A percentile compares a stretch with the other conserved stretches of the same genome.
phyloP scores from a whole-genome alignment of 2,888 invertebrate species.

The Drosophila affinis region DNA sequence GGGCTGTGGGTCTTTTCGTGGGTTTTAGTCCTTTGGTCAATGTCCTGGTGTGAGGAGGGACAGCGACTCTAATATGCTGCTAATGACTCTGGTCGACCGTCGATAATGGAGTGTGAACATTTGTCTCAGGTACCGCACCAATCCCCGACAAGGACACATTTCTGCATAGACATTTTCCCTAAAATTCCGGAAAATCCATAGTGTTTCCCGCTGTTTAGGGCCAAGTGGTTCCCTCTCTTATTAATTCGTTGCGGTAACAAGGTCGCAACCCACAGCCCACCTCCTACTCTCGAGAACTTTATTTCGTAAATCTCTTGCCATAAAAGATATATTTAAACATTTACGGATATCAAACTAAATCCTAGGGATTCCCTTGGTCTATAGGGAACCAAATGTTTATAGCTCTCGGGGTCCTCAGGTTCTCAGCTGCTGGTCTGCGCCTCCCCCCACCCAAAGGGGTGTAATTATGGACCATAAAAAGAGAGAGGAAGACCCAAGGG shows the following conservation, averaged over 20 bases:
- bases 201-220: constrained; percentile 47
- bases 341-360: constrained; percentile 67
- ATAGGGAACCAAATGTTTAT: constrained; percentile 41
- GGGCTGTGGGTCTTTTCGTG: constrained; percentile 3
- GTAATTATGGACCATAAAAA: constrained; percentile 69
- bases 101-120: constrained; percentile 79
- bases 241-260: constrained; percentile 68
- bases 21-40: constrained; percentile 15
- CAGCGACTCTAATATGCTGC: constrained; percentile 68
- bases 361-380: constrained; percentile 51
- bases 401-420: constrained; percentile 43
- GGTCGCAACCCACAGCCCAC: constrained; percentile 13
- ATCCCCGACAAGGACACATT: constrained; percentile 40
- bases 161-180: constrained; percentile 27
- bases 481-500: constrained; percentile 23
- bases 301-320: constrained; percentile 42
- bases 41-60: constrained; percentile 11
- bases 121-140: constrained; percentile 39
- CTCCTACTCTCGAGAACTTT: constrained; percentile 27
- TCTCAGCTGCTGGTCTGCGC: constrained; percentile 36
- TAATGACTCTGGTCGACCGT: constrained; percentile 74
- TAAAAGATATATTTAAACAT: constrained; percentile 64
- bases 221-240: constrained; percentile 30
- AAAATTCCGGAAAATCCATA: constrained; percentile 26
- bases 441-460: constrained; percentile 54